Evolutionary conservation across 2,888 invertebrate genomes (phyloP).

Genomic region (Aplocera efformata): DNA sequence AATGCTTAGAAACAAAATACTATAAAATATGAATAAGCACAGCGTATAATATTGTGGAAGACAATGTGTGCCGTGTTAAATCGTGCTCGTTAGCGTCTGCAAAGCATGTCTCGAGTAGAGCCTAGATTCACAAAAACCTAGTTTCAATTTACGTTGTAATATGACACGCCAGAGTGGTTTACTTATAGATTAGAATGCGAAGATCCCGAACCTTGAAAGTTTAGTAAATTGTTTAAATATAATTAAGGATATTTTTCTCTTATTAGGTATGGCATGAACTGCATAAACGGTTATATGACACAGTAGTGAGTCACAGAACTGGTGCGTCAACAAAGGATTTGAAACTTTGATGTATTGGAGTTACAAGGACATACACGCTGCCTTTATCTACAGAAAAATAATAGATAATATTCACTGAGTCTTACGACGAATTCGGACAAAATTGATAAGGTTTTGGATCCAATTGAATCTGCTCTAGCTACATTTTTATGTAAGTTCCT

Average conservation of each 20-base stretch:
- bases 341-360: conserved; percentile 2
- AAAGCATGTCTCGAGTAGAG: conserved; percentile 11
- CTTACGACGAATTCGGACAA: conserved; percentile 1
- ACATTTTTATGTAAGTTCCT: conserved; percentile 11
- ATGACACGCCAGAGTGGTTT: conserved; percentile 24
- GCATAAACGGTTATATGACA: neutral
- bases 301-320: conserved; percentile 8
- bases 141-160: conserved; percentile 38
- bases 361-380: conserved; percentile 1
- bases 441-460: conserved; percentile 5
- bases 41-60: conserved; percentile 29
- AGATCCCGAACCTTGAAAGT: conserved; percentile 11
- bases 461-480: conserved; percentile 6
- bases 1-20: conserved; percentile 39
- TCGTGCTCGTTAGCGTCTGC: conserved; percentile 30
- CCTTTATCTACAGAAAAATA: neutral
- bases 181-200: conserved; percentile 28
- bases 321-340: conserved; percentile 8
- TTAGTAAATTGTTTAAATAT: too few species aligned
- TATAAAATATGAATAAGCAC: conserved; percentile 37
- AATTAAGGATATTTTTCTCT: too few species aligned
- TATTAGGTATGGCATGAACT: too few species aligned
- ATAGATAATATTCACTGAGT: neutral
- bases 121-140: conserved; percentile 37
- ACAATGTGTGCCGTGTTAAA: conserved; percentile 28